Evolutionary conservation across 2,888 invertebrate genomes (phyloP), one percentile per base, ranked within the genome.

Genomic region (Melanargia galathea): DNA sequence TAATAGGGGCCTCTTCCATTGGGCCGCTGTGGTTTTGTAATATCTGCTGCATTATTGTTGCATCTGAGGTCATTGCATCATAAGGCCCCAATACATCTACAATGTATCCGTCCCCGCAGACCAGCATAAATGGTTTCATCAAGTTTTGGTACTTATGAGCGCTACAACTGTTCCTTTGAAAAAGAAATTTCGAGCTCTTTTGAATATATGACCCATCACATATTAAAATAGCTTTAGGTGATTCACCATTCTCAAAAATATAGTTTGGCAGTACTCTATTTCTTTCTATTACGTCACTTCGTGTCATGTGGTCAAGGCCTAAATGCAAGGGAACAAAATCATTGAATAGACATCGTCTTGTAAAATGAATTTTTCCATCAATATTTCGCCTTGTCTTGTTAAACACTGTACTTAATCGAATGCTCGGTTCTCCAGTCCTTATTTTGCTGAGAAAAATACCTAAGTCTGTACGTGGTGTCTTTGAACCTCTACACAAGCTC

Each of bases 101-200:
- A 18, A 71, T 71, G 58, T 72, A 62, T n/a, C 72, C 72, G 66
- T 71, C 66, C 7, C 55, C 49, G 26, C 67, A 64, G 10, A 70
- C 67, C 33, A 73, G 60, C 49, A 71, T 22, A 68, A 73, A 71
- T n/a, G 70, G 70, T 66, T 73, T 71, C 30, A 70, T 11, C 5
- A 72, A 45, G 26, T 73, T 73, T n/a, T 60, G 60, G 43, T 60
- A 71, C 60, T 72, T 73, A 43, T 72, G 71, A 4, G 61, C 26
- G 40, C 65, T 66, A 54, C 71, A 72, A n/a, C 48, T 66, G n/a
- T 55, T 38, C 40, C 18, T 66, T 66, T 69, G 68, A 55, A 66
- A 70, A 38, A 66, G 49, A 55, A 59, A 71, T 35, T 67, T 68
- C 7, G 65, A 63, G 20, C 62, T 65, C 57, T 70, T 69, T 56